Percentiles rank a stretch among this genome's conserved stretches.
Evolutionary conservation across 2,113 vertebrate genomes (phyloP).

Genomic region (Panthera uncia): DNA sequence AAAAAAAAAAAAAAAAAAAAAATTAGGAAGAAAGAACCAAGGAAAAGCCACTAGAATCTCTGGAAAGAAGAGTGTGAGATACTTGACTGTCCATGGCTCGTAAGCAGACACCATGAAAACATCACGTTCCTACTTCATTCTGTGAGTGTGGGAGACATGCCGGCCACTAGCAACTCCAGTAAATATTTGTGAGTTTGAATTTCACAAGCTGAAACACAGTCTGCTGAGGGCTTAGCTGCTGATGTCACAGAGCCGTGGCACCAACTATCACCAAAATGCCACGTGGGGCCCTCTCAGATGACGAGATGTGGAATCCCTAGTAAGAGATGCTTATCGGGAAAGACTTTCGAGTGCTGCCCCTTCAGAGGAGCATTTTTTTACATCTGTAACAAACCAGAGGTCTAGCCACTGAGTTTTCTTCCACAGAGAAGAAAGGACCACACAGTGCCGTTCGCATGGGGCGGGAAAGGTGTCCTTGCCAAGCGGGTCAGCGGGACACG

Average conservation of each 20-base stretch:
- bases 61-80: not conserved
- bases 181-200: constrained; percentile 18
- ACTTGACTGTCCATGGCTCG: not conserved
- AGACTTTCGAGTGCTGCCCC: not conserved
- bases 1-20: no score
- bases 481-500: not conserved
- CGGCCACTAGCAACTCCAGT: not conserved
- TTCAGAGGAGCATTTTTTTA: not conserved
- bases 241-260: not conserved
- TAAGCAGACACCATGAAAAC: not conserved
- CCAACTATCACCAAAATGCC: fast-evolving
- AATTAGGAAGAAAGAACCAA: not conserved
- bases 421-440: not conserved
- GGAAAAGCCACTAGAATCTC: not conserved
- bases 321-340: not conserved
- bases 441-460: not conserved
- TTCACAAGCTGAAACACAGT: not conserved
- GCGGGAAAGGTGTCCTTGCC: not conserved
- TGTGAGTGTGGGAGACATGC: not conserved
- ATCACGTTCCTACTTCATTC: not conserved
- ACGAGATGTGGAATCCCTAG: not conserved
- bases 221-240: not conserved
- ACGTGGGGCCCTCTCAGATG: not conserved
- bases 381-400: not conserved
- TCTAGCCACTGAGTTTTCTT: not conserved